Conservation (phyloP, 2,113 vertebrate genomes). For the Bubalus kerabau region DNA sequence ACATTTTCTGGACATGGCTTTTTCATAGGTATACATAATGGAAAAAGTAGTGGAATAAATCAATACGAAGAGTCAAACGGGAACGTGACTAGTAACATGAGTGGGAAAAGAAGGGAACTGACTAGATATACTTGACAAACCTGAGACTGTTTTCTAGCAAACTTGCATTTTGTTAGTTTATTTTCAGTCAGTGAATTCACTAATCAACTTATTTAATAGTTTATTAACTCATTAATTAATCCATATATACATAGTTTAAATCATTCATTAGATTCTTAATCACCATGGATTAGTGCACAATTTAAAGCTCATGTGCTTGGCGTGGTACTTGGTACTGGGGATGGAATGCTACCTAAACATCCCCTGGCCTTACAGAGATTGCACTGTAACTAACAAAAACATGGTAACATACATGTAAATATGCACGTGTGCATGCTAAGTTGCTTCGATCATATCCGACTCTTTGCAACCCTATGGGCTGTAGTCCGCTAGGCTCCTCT, state of each 20-base stretch:
- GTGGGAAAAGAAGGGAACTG: neutral
- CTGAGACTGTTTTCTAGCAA: neutral
- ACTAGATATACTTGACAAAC: neutral
- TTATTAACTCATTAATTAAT: neutral
- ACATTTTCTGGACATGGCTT: neutral
- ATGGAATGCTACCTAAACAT: neutral
- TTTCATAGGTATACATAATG: neutral
- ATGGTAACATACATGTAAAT: neutral
- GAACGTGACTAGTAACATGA: neutral
- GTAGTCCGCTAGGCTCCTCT: neutral
- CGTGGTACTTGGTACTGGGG: neutral
- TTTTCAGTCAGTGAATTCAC: neutral
- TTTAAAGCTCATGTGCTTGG: neutral
- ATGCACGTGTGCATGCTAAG: neutral
- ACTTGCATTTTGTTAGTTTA: neutral
- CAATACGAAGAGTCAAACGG: neutral
- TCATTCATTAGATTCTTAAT: neutral
- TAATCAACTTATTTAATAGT: neutral
- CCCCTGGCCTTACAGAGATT: neutral
- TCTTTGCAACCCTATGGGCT: neutral
- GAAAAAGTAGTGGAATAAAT: neutral
- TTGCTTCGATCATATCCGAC: neutral
- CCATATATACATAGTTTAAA: neutral
- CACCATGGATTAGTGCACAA: neutral
- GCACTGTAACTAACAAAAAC: neutral